A percentile compares a stretch with the other conserved stretches of the same genome.
Conservation (phyloP, 2,888 invertebrate species). For the Poecilobothrus nobilitatus region DNA sequence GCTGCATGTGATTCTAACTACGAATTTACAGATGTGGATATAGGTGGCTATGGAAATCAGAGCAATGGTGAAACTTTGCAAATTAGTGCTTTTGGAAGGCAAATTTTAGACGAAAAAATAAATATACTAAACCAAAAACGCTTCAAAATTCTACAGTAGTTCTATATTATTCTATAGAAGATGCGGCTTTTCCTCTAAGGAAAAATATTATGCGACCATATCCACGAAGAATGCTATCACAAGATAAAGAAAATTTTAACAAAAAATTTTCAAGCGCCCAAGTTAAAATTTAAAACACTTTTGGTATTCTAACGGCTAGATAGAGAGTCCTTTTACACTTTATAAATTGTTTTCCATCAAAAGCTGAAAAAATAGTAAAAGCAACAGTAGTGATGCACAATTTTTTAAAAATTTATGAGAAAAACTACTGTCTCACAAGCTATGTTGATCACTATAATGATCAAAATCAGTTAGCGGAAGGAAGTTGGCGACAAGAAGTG, state of each 20-base stretch:
- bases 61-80: slow-evolving; percentile 9
- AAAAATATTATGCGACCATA: neutral
- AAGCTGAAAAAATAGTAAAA: slow-evolving; percentile 1
- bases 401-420: neutral
- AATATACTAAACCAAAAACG: no score
- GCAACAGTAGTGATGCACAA: neutral
- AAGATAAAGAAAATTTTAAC: no score
- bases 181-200: neutral
- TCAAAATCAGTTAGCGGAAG: no score
- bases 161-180: no score
- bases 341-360: neutral
- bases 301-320: neutral
- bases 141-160: no score
- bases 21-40: slow-evolving; percentile 15
- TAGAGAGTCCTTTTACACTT: neutral
- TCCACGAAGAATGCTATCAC: neutral
- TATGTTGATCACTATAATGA: no score
- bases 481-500: no score
- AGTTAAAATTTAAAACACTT: neutral
- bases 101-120: no score
- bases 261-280: neutral
- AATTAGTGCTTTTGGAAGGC: no score
- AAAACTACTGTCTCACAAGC: neutral
- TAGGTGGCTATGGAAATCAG: slow-evolving; percentile 13
- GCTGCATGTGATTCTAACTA: slow-evolving; percentile 17